These are phyloP conservation scores for Drosophila kepulauana DNA, from an alignment of 1,140 invertebrate species.

Conservation along the genomic window DNA sequence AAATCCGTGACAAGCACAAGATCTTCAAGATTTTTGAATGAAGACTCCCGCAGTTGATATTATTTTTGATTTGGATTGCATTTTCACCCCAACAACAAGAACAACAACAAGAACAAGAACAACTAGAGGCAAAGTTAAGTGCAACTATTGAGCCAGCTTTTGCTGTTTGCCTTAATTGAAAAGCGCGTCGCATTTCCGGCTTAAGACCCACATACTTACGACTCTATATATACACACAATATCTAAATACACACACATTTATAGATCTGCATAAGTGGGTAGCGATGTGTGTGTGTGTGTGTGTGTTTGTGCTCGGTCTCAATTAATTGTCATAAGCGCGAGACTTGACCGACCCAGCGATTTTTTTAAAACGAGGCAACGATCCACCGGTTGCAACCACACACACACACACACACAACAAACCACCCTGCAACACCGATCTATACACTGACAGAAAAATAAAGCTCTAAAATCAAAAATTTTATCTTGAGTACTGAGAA, in stretches of 20 bases:
- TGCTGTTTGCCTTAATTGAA: constrained; percentile 66
- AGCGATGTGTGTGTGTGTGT: background rate
- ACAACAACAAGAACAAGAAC: no score
- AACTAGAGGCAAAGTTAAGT: background rate
- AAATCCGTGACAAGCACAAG: no score
- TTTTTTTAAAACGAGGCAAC: constrained; percentile 11
- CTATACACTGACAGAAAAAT: background rate
- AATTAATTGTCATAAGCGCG: constrained; percentile 71
- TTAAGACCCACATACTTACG: constrained; percentile 42
- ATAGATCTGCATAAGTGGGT: background rate
- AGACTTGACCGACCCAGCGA: constrained; percentile 37
- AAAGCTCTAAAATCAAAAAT: no score
- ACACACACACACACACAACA: background rate
- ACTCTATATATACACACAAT: background rate
- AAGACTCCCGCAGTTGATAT: background rate
- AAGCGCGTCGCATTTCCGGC: constrained; percentile 81
- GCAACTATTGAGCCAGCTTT: constrained; percentile 27
- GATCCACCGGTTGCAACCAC: constrained; percentile 21
- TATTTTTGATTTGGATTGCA: constrained; percentile 20
- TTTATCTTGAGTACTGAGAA: no score
- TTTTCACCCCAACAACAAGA: constrained; percentile 29
- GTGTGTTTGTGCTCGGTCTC: constrained; percentile 40
- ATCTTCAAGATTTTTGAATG: background rate
- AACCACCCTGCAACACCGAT: constrained; percentile 8
- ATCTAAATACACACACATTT: background rate